Base-by-base conservation (phyloP, 2,113 vertebrate species). In the Opisthocomus hoazin region DNA sequence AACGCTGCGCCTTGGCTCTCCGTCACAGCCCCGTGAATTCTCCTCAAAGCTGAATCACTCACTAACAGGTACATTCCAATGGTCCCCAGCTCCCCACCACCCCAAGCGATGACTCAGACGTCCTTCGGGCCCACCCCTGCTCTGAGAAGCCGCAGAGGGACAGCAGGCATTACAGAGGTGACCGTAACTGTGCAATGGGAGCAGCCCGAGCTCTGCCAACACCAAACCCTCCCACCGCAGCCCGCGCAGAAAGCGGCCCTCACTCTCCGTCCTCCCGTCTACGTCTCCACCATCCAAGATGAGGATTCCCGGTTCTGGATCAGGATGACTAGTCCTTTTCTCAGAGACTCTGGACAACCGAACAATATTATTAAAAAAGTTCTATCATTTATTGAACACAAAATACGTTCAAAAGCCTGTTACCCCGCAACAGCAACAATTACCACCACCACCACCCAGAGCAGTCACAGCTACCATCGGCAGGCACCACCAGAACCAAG, bases 351-450 rank as follows among this genome's bases (percentile, higher is more conserved):
- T 10, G 34, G n/a, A 81, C 68, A 84, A 58, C 6, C 15, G 11
- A 61, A 41, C 18, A 54, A 1, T 10, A 26, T 46, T 82, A 94
- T 39, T 69, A 84, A 81, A 96, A 96, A 97, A 70, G 29, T 19
- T 94, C 86, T 74, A 43, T 70, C 21, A 1, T 90, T 96, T 92
- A 89, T 32, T 46, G 70, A 82, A 92, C 92, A 50, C 30, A 79
- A 89, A 87, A 93, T 46, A 37, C 39, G 78, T 97, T 94, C 81
- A 97, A 97, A 98, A 93, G 34, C 37, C 48, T 54, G 36, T 69
- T 96, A 96, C 95, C 95, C 96, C 90, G 85, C 48, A 93, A 97
- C 57, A 94, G 94, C 82, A 91, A 96, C 92, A 45, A 43, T 43
- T 43, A 43, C 16, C 27, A 9, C 23, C 10, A 30, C n/a, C n/a